Evolutionary conservation across 2,797 vertebrate species (phyloP), one percentile per base, ranked within the genome.

Genomic region (Helarctos malayanus): DNA sequence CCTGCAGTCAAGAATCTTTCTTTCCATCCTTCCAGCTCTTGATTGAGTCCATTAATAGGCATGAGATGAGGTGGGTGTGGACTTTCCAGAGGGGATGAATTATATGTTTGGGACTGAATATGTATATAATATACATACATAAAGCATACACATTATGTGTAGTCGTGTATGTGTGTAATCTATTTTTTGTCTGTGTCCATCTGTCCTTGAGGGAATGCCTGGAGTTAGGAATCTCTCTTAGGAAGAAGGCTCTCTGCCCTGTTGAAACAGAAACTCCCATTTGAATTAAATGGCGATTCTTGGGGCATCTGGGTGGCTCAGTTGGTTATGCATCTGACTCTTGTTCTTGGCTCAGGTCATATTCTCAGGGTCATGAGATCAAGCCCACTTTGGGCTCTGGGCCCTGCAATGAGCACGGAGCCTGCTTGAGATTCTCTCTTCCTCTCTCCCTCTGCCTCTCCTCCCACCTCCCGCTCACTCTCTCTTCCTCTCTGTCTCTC

Each of bases 1-100:
- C 79, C 56, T 68, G 52, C 21, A 41, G 85, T 97, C 85, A 79
- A 69, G 7, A 18, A 79, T 65, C 56, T 89, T 97, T 88, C 0
- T 38, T 27, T 63, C 49, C 2, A 90, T 19, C 6, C 11, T 92
- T 7, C 41, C 38, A 92, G 92, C 12, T 73, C 32, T 97, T 97
- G 54, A 92, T 38, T 83, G 52, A 73, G 86, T 89, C 11, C 15
- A 61, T 38, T 89, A 93, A n/a, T 25, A 68, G 7, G 14, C 29
- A 90, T 18, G 45, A 68, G 16, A 45, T 63, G 18, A 61, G 7
- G 41, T 59, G 21, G 19, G 23, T 61, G 4, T 45, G 18, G 19
- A 29, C 94, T 92, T 95, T 84, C 32, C 35, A 69, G 35, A 56
- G 21, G 38, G 3, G n/a, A 92, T 69, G 11, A 69, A 25, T 90